phyloP scores from a whole-genome alignment of 2,797 vertebrate genomes.

The Rousettus madagascariensis region DNA sequence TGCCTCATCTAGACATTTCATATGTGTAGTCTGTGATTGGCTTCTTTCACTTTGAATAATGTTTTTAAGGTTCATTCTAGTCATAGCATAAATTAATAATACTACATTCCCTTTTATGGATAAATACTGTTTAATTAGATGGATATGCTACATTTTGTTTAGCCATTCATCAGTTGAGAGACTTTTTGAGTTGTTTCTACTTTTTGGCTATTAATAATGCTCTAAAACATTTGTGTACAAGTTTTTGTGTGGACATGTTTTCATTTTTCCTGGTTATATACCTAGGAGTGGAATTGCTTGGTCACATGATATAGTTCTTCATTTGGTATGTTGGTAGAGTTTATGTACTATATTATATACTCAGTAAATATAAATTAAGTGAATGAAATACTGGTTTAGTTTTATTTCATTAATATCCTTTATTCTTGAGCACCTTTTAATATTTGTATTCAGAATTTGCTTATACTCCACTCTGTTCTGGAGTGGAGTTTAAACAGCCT shows the following conservation, averaged over 20 bases:
- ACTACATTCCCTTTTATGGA: not conserved
- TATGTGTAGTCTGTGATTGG: not conserved
- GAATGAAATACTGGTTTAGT: slow-evolving; percentile 12
- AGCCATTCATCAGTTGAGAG: not conserved
- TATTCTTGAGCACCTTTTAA: not conserved
- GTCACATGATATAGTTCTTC: not conserved
- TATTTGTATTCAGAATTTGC: slow-evolving; percentile 10
- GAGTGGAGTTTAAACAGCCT: not conserved
- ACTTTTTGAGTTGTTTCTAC: not conserved
- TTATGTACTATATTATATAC: not conserved
- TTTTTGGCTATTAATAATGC: not conserved
- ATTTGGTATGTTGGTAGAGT: not conserved
- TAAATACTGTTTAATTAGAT: not conserved
- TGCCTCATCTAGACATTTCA: not conserved
- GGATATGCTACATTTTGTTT: not conserved
- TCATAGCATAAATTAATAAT: not conserved
- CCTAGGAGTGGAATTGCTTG: not conserved
- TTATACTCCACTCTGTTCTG: not conserved
- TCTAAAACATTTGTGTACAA: not conserved
- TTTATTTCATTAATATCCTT: slow-evolving; percentile 8
- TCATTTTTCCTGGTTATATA: not conserved
- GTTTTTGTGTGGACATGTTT: not conserved
- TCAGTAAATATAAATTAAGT: not conserved
- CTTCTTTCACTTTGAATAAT: not conserved
- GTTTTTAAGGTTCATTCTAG: not conserved